These are phyloP conservation scores for Pandemis heparana DNA, from an alignment of 2,888 invertebrate genomes.

Conservation along the genomic window DNA sequence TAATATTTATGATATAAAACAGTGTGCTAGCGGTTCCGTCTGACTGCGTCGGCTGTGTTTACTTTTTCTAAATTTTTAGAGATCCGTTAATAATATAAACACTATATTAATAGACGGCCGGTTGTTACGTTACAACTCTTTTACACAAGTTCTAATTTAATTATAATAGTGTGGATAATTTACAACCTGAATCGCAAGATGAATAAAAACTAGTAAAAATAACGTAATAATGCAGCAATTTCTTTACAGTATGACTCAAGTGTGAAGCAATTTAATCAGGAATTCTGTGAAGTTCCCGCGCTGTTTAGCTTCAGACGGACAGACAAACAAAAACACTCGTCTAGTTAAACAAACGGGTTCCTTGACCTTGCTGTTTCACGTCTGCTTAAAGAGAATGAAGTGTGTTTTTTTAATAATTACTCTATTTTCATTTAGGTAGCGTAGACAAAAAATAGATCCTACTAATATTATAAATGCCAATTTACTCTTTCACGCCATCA, in stretches of 20 bases:
- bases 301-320: slow-evolving; percentile 14
- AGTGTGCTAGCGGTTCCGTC: slow-evolving; percentile 4
- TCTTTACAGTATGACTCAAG: slow-evolving; percentile 3
- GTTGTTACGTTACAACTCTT: too few species aligned
- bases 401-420: not conserved
- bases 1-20: slow-evolving; percentile 19
- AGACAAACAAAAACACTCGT: slow-evolving; percentile 13
- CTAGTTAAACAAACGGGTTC: slow-evolving; percentile 11
- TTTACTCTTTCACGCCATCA: too few species aligned
- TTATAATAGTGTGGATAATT: too few species aligned
- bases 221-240: not conserved
- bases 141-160: too few species aligned
- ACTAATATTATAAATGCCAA: too few species aligned
- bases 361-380: slow-evolving; percentile 13
- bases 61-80: slow-evolving; percentile 24
- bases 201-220: too few species aligned
- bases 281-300: slow-evolving; percentile 5
- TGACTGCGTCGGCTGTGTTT: slow-evolving; percentile 18
- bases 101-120: slow-evolving; percentile 15
- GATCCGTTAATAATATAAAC: slow-evolving; percentile 27
- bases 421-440: not conserved
- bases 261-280: slow-evolving; percentile 6
- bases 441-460: too few species aligned
- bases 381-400: slow-evolving; percentile 5
- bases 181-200: too few species aligned